phyloP scores from a whole-genome alignment of 2,888 invertebrate species.

The Eupithecia dodoneata region DNA sequence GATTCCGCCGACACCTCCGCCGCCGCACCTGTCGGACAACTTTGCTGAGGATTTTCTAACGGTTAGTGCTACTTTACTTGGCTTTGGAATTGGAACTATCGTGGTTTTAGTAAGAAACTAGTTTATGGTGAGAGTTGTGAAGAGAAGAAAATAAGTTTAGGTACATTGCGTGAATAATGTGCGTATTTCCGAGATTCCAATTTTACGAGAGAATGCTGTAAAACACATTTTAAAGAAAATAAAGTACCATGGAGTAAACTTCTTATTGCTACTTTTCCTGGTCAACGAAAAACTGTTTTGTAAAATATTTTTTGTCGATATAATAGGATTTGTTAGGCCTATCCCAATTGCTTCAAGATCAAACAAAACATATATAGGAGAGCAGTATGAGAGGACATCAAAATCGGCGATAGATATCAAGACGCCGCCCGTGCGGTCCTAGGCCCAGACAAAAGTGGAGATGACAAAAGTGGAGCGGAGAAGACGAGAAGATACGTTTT shows the following conservation, averaged over 20 bases:
- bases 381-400: background rate
- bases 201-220: background rate
- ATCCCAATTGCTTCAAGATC: background rate
- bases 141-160: background rate
- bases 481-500: too few species aligned
- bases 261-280: background rate
- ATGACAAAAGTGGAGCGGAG: too few species aligned
- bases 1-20: conserved; percentile 33
- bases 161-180: background rate
- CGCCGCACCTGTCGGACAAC: conserved; percentile 19
- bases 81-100: conserved; percentile 6
- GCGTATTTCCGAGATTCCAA: background rate
- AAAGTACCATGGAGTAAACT: background rate
- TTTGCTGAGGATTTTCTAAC: conserved; percentile 8
- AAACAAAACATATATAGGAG: background rate
- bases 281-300: background rate
- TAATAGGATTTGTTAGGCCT: background rate
- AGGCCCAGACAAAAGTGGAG: too few species aligned
- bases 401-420: background rate
- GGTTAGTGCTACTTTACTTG: background rate
- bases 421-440: background rate
- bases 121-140: background rate
- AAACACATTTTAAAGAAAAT: background rate
- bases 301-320: background rate
- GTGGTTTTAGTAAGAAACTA: background rate